These are phyloP conservation scores for Clinocottus analis DNA, from an alignment of 2,113 vertebrate species.

Conservation along the genomic window DNA sequence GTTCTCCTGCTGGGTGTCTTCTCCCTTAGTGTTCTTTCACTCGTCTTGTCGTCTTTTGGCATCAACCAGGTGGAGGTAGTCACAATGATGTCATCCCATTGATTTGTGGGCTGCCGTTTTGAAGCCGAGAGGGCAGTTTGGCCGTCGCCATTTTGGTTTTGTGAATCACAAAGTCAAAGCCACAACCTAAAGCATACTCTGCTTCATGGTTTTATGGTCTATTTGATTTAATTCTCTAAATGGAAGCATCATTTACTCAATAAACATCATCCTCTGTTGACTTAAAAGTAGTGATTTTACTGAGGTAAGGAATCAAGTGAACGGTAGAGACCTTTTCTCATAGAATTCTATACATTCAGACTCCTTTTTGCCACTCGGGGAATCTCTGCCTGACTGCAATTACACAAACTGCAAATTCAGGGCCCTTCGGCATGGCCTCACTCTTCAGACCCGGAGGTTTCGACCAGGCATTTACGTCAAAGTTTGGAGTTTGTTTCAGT, in stretches of 20 bases:
- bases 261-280: neutral
- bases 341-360: neutral
- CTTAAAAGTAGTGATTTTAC: neutral
- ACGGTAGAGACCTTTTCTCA: neutral
- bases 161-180: neutral
- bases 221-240: too few relatives aligned
- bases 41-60: neutral
- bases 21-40: neutral
- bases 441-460: neutral
- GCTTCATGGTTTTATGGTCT: too few relatives aligned
- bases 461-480: too few relatives aligned
- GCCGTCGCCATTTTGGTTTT: neutral
- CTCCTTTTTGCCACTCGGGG: too few relatives aligned
- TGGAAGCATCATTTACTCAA: neutral
- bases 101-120: neutral
- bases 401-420: neutral
- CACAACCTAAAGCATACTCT: too few relatives aligned
- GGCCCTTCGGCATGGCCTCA: neutral
- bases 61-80: neutral
- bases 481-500: constrained; percentile 11
- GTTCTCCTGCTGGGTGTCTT: neutral
- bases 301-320: neutral
- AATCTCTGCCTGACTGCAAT: too few relatives aligned
- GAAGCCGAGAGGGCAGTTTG: neutral
- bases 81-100: neutral